These are phyloP conservation scores for Formica selysi DNA, from an alignment of 1,140 invertebrate species.

Conservation along the genomic window DNA sequence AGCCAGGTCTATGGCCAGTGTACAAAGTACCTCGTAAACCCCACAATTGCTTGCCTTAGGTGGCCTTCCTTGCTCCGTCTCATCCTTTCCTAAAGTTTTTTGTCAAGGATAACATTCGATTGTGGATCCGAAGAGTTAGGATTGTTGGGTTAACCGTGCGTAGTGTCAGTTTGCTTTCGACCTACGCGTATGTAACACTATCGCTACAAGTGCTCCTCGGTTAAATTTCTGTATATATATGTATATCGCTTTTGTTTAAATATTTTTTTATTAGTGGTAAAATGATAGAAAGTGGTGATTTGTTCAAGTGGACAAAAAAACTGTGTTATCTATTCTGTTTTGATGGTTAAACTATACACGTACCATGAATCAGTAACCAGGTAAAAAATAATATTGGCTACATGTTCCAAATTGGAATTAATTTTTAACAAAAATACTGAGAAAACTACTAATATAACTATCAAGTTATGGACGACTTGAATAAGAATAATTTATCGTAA, in stretches of 20 bases:
- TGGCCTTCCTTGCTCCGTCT: slow-evolving; percentile 74
- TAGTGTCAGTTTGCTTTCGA: slow-evolving; percentile 80
- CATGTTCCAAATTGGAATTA: background rate
- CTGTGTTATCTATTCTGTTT: background rate
- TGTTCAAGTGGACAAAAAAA: background rate
- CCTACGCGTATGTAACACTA: slow-evolving; percentile 70
- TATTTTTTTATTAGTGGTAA: background rate
- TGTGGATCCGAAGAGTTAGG: slow-evolving; percentile 65
- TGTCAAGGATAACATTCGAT: slow-evolving; percentile 78
- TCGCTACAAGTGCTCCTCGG: background rate
- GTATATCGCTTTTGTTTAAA: background rate
- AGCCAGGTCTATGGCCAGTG: slow-evolving; percentile 58
- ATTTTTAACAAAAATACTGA: background rate
- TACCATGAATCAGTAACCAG: background rate
- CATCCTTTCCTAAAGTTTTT: slow-evolving; percentile 70
- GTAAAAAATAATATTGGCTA: background rate
- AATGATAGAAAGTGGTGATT: slow-evolving; percentile 1
- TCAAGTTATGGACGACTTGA: background rate
- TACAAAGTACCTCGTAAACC: slow-evolving; percentile 79
- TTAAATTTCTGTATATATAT: background rate
- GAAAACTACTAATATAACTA: background rate
- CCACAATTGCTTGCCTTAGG: slow-evolving; percentile 80
- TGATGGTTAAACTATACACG: background rate
- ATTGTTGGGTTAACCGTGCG: slow-evolving; percentile 79
- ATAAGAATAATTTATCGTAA: background rate